These are phyloP conservation scores for Salvelinus namaycush DNA, from an alignment of 2,113 vertebrate genomes.

Conservation along the genomic window DNA sequence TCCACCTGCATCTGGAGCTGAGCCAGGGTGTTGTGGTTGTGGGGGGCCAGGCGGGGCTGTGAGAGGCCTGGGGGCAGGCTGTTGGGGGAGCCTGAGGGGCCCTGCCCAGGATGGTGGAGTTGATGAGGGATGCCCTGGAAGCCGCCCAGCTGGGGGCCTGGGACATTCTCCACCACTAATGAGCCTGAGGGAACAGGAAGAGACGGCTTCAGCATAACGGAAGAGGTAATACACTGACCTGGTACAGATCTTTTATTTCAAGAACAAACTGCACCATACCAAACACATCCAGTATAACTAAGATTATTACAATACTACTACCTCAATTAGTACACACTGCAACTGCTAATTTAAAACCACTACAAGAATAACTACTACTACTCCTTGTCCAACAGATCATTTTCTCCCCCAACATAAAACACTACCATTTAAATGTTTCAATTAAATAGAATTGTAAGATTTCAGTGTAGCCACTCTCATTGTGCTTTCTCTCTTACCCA, in stretches of 20 bases:
- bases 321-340: no score
- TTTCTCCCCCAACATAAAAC: not conserved
- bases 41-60: slow-evolving; percentile 43
- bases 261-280: not conserved
- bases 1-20: slow-evolving; percentile 78
- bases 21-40: slow-evolving; percentile 67
- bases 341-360: not conserved
- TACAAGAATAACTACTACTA: not conserved
- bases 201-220: not conserved
- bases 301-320: not conserved
- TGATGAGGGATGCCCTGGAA: slow-evolving; percentile 62
- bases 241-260: not conserved
- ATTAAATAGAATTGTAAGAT: not conserved
- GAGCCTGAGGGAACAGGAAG: slow-evolving; percentile 59
- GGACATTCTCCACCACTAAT: slow-evolving; percentile 65
- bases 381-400: no score
- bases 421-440: not conserved
- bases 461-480: not conserved
- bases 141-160: slow-evolving; percentile 50
- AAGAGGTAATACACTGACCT: not conserved
- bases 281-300: not conserved
- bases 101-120: slow-evolving; percentile 46
- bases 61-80: slow-evolving; percentile 36
- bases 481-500: slow-evolving; percentile 57
- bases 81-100: slow-evolving; percentile 51